Evolutionary conservation across 2,113 vertebrate genomes (phyloP).

Genomic region (Microcebus tavaratra): DNA sequence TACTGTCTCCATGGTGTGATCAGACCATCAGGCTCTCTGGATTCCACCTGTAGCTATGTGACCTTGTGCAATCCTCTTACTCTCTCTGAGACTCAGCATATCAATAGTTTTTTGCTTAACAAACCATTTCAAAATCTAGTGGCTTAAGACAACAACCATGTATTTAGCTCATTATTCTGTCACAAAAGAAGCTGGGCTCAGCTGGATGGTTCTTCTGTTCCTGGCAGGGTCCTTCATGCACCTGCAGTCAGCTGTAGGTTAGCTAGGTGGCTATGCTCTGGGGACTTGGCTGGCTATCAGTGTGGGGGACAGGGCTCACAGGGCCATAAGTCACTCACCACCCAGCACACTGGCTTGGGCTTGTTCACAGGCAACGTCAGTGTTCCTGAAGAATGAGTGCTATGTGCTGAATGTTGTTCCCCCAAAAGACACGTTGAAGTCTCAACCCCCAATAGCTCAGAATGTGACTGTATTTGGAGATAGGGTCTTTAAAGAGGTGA

Average conservation of each 20-base stretch:
- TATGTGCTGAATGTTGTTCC: not conserved
- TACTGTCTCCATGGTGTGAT: fast-evolving
- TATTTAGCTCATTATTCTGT: not conserved
- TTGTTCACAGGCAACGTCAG: not conserved
- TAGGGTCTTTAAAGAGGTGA: not conserved
- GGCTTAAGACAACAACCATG: not conserved
- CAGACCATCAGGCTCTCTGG: not conserved
- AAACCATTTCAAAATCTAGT: not conserved
- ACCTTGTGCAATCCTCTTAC: not conserved
- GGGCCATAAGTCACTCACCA: not conserved
- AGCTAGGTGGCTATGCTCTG: not conserved
- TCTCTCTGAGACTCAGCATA: not conserved
- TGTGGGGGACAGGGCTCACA: not conserved
- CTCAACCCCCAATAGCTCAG: not conserved
- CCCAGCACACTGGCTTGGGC: not conserved
- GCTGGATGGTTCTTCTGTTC: not conserved
- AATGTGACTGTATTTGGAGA: not conserved
- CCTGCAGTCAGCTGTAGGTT: not conserved
- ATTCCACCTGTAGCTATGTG: not conserved
- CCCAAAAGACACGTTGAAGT: not conserved
- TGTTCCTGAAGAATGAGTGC: not conserved
- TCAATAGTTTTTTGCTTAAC: not conserved
- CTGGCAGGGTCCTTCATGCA: not conserved
- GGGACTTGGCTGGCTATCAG: not conserved
- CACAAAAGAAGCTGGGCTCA: not conserved